These are phyloP conservation scores for Terebella lapidaria DNA, from an alignment of 2,888 invertebrate species.

Conservation along the genomic window DNA sequence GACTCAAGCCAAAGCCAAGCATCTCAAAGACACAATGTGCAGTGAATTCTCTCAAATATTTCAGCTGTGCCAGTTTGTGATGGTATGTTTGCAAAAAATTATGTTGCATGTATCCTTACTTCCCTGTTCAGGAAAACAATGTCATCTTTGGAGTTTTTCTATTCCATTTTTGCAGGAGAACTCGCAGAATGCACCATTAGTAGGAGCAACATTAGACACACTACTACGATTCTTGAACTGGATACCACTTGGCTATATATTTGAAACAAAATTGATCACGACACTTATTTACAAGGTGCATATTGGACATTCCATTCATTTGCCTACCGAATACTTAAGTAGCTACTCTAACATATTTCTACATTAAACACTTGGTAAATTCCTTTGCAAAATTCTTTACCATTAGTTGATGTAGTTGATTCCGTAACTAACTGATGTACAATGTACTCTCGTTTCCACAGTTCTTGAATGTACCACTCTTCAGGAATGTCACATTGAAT, in stretches of 20 bases:
- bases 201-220: slow-evolving; percentile 93
- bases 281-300: slow-evolving; percentile 83
- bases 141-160: background rate
- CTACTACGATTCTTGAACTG: slow-evolving; percentile 94
- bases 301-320: background rate
- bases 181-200: slow-evolving; percentile 93
- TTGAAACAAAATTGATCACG: slow-evolving; percentile 94
- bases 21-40: slow-evolving; percentile 99
- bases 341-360: too few species aligned
- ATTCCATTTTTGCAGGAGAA: slow-evolving; percentile 64
- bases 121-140: background rate
- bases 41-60: slow-evolving; percentile 98
- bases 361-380: too few species aligned
- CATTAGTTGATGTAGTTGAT: too few species aligned
- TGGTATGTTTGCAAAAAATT: slow-evolving; percentile 59
- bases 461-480: slow-evolving; percentile 95
- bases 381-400: background rate
- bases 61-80: slow-evolving; percentile 93
- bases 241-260: slow-evolving; percentile 99
- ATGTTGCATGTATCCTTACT: background rate
- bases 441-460: too few species aligned
- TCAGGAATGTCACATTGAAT: slow-evolving; percentile 95
- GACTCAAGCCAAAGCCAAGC: slow-evolving; percentile 98
- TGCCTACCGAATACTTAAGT: too few species aligned
- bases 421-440: too few species aligned